Base-by-base conservation (phyloP, 92 coral and sea anemone species). In the Parazoanthus swiftii region DNA sequence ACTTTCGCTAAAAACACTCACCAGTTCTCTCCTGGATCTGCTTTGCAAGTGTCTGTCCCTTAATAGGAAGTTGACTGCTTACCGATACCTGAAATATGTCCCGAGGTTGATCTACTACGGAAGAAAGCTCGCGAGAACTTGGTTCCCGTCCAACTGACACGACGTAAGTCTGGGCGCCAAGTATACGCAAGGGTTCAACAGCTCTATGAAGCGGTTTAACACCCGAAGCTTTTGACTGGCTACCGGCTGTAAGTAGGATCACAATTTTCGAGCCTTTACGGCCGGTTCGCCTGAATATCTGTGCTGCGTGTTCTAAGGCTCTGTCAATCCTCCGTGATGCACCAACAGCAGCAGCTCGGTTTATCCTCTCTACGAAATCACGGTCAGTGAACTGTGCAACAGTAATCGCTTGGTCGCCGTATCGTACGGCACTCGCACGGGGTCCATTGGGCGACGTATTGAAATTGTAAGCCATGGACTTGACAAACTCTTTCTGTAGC, bases 231-330 rank as follows among this genome's bases (percentile, higher is more conserved):
- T 74, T 86, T 38, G 85, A 74, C 68, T 89, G 85, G 87, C 67
- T 90, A 76, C 92, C 92, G 26, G 89, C 88, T 26, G 92, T 81
- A 20, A 90, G 85, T 58, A 90, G 74, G 79, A 90, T 90, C 25
- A 90, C 85, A 81, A 90, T 71, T 84, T 90, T 90, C 1, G 92
- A 87, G 38, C 90, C 92, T 73, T 89, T 86, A 8, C 90, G 88
- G 56, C 92, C 85, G 26, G 90, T 89, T 68, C 78, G 39, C 71
- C 66, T 44, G 15, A 68, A 83, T 25, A 83, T 51, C 65, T 70
- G 65, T 33, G 86, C 86, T 43, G 86, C 86, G 50, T 83, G 51
- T 46, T 83, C 78, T 35, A 83, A 44, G 42, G 86, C 78, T 68
- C 54, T 44, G 25, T 83, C 86, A 7, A 83, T 70, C 51, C 86